phyloP scores from a whole-genome alignment of 2,888 invertebrate genomes.

The Rhamnusium bicolor region DNA sequence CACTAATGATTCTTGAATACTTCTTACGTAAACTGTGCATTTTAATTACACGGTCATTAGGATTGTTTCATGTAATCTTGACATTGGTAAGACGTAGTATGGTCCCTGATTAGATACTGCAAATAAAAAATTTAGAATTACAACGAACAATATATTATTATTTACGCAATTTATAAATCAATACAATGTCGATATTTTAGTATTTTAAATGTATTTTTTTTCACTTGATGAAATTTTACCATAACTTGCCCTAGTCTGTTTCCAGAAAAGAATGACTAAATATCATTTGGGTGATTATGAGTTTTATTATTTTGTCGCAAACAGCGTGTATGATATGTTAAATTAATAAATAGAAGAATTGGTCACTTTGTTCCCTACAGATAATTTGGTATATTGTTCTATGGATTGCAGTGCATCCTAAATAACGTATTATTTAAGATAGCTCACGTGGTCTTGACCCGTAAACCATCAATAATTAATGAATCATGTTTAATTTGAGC shows the following conservation, averaged over 20 bases:
- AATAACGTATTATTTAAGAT: too few relatives aligned
- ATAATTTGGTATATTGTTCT: too few relatives aligned
- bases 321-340: too few relatives aligned
- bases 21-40: not conserved
- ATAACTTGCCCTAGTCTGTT: not conserved
- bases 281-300: too few relatives aligned
- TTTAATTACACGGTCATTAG: not conserved
- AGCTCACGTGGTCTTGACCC: too few relatives aligned
- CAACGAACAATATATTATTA: constrained; percentile 13
- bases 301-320: too few relatives aligned
- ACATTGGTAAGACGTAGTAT: not conserved
- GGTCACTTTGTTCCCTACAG: too few relatives aligned
- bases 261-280: not conserved
- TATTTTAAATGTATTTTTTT: not conserved
- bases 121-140: constrained; percentile 1
- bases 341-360: too few relatives aligned
- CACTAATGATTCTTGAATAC: not conserved
- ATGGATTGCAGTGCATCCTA: too few relatives aligned
- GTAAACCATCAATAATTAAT: too few relatives aligned
- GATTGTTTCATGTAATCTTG: not conserved
- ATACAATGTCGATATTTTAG: not conserved
- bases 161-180: constrained; percentile 9
- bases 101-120: not conserved
- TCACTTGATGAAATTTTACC: not conserved
- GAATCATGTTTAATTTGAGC: too few relatives aligned